These are phyloP conservation scores for Meliscaeva auricollis DNA, from an alignment of 2,888 invertebrate genomes.

Conservation along the genomic window DNA sequence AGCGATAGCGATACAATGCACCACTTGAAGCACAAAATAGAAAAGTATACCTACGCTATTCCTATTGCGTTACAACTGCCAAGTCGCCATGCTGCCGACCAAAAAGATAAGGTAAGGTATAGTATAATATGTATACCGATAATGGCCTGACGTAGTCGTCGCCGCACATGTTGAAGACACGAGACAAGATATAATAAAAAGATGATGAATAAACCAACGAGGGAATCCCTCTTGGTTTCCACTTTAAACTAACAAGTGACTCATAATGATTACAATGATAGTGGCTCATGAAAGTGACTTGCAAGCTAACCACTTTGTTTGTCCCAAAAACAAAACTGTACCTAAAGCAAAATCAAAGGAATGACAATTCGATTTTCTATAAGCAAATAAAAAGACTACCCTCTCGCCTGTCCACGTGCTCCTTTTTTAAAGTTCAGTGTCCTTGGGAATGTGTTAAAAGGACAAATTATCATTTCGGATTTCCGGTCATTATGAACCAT, in stretches of 20 bases:
- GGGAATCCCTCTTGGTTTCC: constrained; percentile 59
- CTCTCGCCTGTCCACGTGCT: too few species aligned
- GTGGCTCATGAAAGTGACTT: constrained; percentile 10
- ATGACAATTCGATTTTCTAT: too few species aligned
- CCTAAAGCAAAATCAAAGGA: too few species aligned
- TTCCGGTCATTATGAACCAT: neutral
- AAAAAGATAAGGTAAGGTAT: too few species aligned
- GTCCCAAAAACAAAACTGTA: neutral
- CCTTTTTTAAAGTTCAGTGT: constrained; percentile 1
- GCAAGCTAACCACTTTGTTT: neutral
- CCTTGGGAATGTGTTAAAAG: neutral
- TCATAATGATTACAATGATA: constrained; percentile 42
- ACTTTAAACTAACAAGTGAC: constrained; percentile 19
- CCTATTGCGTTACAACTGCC: constrained; percentile 4
- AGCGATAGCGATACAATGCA: neutral
- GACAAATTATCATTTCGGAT: neutral
- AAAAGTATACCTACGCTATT: constrained; percentile 21
- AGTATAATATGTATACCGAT: too few species aligned
- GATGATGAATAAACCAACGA: constrained; percentile 45
- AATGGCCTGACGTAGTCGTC: neutral
- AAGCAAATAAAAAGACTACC: too few species aligned
- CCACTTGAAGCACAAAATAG: constrained; percentile 6
- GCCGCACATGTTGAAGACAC: constrained; percentile 41
- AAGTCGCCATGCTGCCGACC: neutral
- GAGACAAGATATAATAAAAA: constrained; percentile 39